Conservation (phyloP, 2,113 vertebrate genomes). For the Trematocara stigmaticum region DNA sequence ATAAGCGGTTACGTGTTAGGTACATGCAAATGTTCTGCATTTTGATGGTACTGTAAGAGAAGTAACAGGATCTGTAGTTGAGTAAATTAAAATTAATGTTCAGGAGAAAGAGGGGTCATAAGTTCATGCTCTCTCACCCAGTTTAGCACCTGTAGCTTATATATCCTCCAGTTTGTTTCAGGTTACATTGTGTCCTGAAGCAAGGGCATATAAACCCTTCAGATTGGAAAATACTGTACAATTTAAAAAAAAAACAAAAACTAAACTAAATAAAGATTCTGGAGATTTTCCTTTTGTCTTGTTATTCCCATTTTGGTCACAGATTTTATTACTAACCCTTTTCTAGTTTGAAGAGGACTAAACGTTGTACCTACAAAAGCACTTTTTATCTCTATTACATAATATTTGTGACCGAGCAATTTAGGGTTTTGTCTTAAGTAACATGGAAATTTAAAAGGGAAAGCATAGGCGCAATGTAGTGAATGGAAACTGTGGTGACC, state of each 20-base stretch:
- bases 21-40: neutral
- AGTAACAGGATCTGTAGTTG: neutral
- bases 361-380: neutral
- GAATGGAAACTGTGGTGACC: neutral
- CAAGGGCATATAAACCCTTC: neutral
- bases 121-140: constrained; percentile 40
- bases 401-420: neutral
- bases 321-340: neutral
- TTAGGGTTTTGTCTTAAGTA: neutral
- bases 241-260: neutral
- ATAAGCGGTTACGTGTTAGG: neutral
- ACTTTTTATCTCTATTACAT: neutral
- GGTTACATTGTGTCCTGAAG: neutral
- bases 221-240: neutral
- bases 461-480: neutral
- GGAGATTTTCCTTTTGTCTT: neutral
- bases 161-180: neutral
- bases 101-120: constrained; percentile 16
- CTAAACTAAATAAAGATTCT: neutral
- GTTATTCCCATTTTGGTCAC: neutral
- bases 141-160: constrained; percentile 32
- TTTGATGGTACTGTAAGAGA: neutral
- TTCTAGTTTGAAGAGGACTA: neutral
- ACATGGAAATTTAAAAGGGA: neutral
- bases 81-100: constrained; percentile 36